Conservation (phyloP, 2,888 invertebrate species). For the Calameuta pallipes region DNA sequence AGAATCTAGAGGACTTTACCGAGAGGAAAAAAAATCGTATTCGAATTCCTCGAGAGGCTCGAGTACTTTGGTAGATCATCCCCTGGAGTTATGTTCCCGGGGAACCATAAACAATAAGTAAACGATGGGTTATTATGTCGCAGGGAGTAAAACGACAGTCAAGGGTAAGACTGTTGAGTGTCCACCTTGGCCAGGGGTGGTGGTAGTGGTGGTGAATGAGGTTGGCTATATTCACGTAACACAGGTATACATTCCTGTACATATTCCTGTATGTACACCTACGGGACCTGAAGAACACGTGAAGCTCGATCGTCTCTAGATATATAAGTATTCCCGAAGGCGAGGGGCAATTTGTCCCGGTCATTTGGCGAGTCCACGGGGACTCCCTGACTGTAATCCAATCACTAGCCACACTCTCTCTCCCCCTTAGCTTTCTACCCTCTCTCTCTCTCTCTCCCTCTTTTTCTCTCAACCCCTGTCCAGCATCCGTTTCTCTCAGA, state of each 20-base stretch:
- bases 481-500: conserved; percentile 3
- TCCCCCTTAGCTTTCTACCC: conserved; percentile 38
- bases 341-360: conserved; percentile 67
- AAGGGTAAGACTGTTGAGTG: conserved; percentile 2
- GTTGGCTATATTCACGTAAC: neutral
- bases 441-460: conserved; percentile 10
- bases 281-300: conserved; percentile 20
- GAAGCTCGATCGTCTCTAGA: conserved; percentile 52
- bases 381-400: conserved; percentile 67
- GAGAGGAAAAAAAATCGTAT: neutral
- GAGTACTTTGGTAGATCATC: conserved; percentile 4
- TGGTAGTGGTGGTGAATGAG: neutral
- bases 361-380: conserved; percentile 66
- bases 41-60: neutral
- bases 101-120: conserved; percentile 48
- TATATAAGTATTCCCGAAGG: conserved; percentile 67
- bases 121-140: conserved; percentile 48
- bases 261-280: neutral
- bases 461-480: conserved; percentile 7
- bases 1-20: conserved; percentile 9
- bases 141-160: conserved; percentile 20
- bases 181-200: neutral
- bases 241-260: neutral
- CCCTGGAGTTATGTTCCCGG: conserved; percentile 15
- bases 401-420: conserved; percentile 64